Base-by-base conservation (phyloP, 2,113 vertebrate genomes). In the Malurus melanocephalus region DNA sequence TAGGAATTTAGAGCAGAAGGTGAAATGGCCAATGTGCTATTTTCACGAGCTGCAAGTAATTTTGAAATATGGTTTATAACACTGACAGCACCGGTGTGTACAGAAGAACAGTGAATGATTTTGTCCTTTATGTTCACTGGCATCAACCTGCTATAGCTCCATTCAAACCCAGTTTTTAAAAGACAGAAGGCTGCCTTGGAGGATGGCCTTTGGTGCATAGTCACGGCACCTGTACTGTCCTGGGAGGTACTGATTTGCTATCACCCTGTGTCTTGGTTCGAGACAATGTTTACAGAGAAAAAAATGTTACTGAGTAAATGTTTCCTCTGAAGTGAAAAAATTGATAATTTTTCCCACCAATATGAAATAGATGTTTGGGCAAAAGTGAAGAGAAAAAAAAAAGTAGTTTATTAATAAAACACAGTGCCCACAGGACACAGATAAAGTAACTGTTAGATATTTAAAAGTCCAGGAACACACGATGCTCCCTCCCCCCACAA, bases 141-240 rank as follows among this genome's bases (percentile, higher is more conserved):
- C 28, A 33, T 7, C 73, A 60, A 45, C 26, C 24, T 40, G 49
- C 33, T 59, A 7, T 6, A 30, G 9, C 35, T 77, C 67, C n/a
- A 45, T 89, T 82, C 46, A 66, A 65, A 62, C 6, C 10, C 10
- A 45, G 7, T 26, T 53, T 72, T 81, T 73, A 57, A 23, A 76
- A 84, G 74, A 21, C 15, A 64, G 40, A 66, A 68, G 28, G 11
- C 32, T 22, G 74, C 71, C 48, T 30, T 49, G 27, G 64, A 74
- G 45, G 77, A 24, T 0, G 0, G 26, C 40, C 27, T 74, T 82
- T 9, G 1, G 33, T 55, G n/a, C 59, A 24, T 5, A 42, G 51
- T 8, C 35, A 12, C 8, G 28, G n/a, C 56, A 56, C 28, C 32
- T 62, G 22, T 62, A 48, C 46, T 42, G 52, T 61, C 46, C 33